Evolutionary conservation across 2,888 invertebrate species (phyloP), one percentile per base, ranked within the genome.

Genomic region (Odontothrips loti): DNA sequence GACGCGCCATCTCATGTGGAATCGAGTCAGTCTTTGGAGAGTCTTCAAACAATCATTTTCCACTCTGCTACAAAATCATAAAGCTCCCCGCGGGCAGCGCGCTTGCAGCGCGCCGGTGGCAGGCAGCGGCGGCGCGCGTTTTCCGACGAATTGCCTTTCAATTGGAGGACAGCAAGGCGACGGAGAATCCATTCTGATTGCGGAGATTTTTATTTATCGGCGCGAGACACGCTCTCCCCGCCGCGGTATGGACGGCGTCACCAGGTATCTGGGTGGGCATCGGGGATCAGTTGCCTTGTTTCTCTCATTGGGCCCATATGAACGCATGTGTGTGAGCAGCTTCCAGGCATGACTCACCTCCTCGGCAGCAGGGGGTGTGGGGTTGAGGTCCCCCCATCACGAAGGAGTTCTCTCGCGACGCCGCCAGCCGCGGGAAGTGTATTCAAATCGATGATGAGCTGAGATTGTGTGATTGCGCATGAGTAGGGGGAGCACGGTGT

Each of bases 31-130:
- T 20, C 51, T 43, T 43, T 43, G 51, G 51, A 51, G 58, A 58
- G 58, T 58, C 58, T 75, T 75, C 68, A 27, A 75, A 75, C 68
- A 75, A 75, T 75, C 68, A 75, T 75, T 75, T 75, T 75, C 68
- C 68, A 75, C 68, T 75, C 68, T 75, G 27, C 68, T 75, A 75
- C 23, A 23, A 27, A 75, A 27, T 75, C 68, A 75, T 75, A 58
- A 58, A 58, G 58, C 11, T 58, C 20, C 34, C 6, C 34, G 34
- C 34, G 34, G n/a, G 34, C 34, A 43, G 34, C 34, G 34, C 34
- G 34, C 34, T 43, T 6, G 34, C 34, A 43, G 34, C 34, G 34
- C 34, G 34, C 34, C 34, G 34, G 34, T 6, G 6, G 34, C 34
- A 43, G 6, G n/a, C 58, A 1, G 58, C 58, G 20, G 17, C 58